Conservation (phyloP, 2,797 vertebrate species). For the Erethizon dorsatum region DNA sequence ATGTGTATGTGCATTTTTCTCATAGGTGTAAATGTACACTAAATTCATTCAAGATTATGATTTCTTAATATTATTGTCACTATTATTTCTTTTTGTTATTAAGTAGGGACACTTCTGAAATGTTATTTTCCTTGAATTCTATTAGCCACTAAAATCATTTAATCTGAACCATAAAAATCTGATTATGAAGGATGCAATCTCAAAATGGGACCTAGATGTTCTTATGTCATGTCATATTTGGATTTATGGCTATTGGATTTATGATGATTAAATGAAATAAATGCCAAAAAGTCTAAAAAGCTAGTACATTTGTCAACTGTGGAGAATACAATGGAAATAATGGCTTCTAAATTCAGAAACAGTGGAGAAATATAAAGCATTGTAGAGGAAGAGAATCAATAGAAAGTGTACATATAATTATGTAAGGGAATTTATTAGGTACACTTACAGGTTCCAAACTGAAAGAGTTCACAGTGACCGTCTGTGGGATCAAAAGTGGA, state of each 20-base stretch:
- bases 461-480: not conserved
- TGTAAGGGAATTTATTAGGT: not conserved
- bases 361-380: not conserved
- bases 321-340: not conserved
- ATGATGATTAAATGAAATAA: not conserved
- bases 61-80: not conserved
- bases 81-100: not conserved
- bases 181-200: conserved; percentile 33
- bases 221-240: not conserved
- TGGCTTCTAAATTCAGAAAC: conserved; percentile 32
- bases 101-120: not conserved
- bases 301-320: not conserved
- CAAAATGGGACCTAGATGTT: not conserved
- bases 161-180: not conserved
- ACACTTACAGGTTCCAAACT: not conserved
- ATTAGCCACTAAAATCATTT: conserved; percentile 26
- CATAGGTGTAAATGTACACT: not conserved
- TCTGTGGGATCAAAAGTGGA: not conserved
- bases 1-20: not conserved
- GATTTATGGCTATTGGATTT: not conserved
- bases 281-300: conserved; percentile 10
- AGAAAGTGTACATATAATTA: not conserved
- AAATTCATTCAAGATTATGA: conserved; percentile 15
- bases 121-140: conserved; percentile 49
- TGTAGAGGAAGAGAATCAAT: not conserved